Conservation (phyloP, 2,888 invertebrate genomes). For the Leptinotarsa juncta region DNA sequence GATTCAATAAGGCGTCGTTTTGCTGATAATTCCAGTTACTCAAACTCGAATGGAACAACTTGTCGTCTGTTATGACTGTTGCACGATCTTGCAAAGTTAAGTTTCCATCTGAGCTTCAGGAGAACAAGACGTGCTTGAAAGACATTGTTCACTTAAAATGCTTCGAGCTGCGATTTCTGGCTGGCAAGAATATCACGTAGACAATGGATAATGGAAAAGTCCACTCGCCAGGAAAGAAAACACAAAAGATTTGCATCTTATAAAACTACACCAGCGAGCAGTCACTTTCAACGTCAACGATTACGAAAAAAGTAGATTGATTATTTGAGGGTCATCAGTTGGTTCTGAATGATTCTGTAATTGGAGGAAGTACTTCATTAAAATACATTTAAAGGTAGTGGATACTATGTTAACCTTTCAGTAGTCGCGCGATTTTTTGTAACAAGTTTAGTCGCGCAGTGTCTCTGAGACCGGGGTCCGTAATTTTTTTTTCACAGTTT, state of each 20-base stretch:
- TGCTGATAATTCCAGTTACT: constrained; percentile 1
- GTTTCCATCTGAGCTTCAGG: not conserved
- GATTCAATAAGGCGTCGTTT: constrained; percentile 32
- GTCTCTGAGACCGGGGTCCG: too few species aligned
- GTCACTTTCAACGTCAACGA: not conserved
- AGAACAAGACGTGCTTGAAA: not conserved
- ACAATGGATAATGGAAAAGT: not conserved
- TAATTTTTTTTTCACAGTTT: too few species aligned
- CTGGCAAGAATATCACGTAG: not conserved
- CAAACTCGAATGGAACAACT: not conserved
- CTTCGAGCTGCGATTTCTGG: not conserved
- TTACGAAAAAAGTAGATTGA: too few species aligned
- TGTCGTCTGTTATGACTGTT: not conserved
- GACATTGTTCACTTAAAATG: not conserved
- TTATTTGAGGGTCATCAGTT: too few species aligned
- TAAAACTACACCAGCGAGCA: not conserved
- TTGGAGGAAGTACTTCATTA: too few species aligned
- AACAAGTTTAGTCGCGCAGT: too few species aligned
- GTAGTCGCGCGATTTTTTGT: too few species aligned
- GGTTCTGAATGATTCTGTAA: too few species aligned
- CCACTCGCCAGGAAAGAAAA: not conserved
- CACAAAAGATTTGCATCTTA: not conserved
- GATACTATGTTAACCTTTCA: too few species aligned
- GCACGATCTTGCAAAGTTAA: not conserved
- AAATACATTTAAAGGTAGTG: too few species aligned